Base-by-base conservation (phyloP, 2,888 invertebrate species). In the Drosophila emarginata region DNA sequence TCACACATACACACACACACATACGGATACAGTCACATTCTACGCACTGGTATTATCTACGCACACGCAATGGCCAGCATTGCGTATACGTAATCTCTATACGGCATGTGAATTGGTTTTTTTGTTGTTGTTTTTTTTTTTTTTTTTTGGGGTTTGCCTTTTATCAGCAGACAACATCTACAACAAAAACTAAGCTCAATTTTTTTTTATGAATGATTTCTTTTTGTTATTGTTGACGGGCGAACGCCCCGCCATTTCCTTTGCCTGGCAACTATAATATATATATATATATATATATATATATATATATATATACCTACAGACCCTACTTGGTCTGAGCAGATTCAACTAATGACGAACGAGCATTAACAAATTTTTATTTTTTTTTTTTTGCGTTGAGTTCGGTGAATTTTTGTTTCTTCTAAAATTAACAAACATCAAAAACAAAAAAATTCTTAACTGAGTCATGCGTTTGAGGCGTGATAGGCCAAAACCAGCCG, bases 401-500 rank as follows among this genome's bases (percentile, higher is more conserved):
- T 45, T 45, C 45, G 45, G 2, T 12, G 45, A 21, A 45, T 28
- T 32, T 50, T 36, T 36, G n/a, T 9, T 71, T 70, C 23, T 23
- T 23, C 23, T 23, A 23, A 23, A 23, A 23, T 23, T 23, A 23
- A 23, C 23, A 23, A 23, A 23, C 7, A 32, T 2, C 26, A 58
- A 15, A 14, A 15, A 51, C 2, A 7, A 40, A 23, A 14, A 52
- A 37, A 71, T 61, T 51, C 26, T 37, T 57, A 64, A 75, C 65
- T 74, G 76, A 85, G 70, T 79, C 82, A 82, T 75, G 82, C 67
- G 75, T 62, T 61, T 57, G 59, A 68, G 70, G 86, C 82, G 86
- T 87, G 88, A 84, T 87, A 87, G 66, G 77, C 69, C 61, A 37
- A 26, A 15, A 60, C 26, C 26, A 61, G 21, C 37, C 54, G 63